These are phyloP conservation scores for Halisarca cf. caerulea DNA, from an alignment of 37 sponge, comb jelly and placozoan species.

Conservation along the genomic window DNA sequence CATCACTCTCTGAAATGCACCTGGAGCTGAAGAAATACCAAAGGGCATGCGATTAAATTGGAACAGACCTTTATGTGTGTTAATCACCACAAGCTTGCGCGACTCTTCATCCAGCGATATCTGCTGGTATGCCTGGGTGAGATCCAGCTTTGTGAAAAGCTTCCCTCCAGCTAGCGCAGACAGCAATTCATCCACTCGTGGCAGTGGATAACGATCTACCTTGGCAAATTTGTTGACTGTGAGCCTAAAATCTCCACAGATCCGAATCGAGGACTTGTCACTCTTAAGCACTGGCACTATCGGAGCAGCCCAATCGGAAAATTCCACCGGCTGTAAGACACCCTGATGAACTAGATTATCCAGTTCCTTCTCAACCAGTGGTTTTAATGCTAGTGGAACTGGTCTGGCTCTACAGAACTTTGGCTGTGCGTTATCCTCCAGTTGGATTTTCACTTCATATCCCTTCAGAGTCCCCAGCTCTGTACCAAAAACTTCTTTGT, in stretches of 20 bases:
- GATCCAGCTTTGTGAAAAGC: conserved; percentile 38
- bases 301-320: conserved; percentile 40
- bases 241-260: conserved; percentile 35
- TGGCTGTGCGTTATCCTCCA: not conserved
- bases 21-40: conserved; percentile 36
- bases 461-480: not conserved
- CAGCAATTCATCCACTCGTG: conserved; percentile 23
- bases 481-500: not conserved
- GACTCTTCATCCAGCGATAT: not conserved
- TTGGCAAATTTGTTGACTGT: conserved; percentile 22
- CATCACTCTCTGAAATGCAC: conserved; percentile 38
- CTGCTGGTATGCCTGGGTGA: conserved; percentile 21
- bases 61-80: conserved; percentile 36
- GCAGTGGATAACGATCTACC: conserved; percentile 23
- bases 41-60: conserved; percentile 28
- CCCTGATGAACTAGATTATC: not conserved
- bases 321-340: conserved; percentile 5
- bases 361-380: not conserved
- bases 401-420: conserved; percentile 1
- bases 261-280: conserved; percentile 3
- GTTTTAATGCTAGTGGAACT: not conserved
- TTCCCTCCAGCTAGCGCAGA: conserved; percentile 19
- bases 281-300: conserved; percentile 37
- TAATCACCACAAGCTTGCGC: not conserved
- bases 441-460: not conserved